Base-by-base conservation (phyloP, 2,888 invertebrate species). In the Anagyrus pseudococci region DNA sequence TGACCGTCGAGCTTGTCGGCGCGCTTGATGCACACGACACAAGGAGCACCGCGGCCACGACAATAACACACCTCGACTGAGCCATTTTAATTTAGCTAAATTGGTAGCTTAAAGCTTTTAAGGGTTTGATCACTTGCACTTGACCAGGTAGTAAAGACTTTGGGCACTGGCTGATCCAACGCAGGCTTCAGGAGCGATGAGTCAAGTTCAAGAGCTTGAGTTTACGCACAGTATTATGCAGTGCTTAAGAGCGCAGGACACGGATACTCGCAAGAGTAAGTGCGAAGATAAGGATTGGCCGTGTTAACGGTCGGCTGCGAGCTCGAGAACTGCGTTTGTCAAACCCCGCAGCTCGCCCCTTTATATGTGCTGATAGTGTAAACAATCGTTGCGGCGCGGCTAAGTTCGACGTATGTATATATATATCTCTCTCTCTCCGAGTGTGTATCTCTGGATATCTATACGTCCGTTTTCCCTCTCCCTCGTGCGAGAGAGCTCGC, bases 361-460 rank as follows among this genome's bases (percentile, higher is more conserved):
- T 74, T 80, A 80, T 80, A 80, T 76, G 75, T 75, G 71, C 71
- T n/a, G 72, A 74, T 76, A 75, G 75, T 75, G 76, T 77, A 79
- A 79, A 79, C 79, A 79, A 29, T 29, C 29, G 29, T 29, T 29
- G 6, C 4, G 6, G 29, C 29, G 29, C 29, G 29, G 6, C 6
- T 29, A 29, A 29, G 29, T 29, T 29, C 29, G 29, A 29, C 29
- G 29, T 29, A 29, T 10, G 10, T 29, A 29, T 10, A 29, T 29
- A 29, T 29, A 29, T 10, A 10, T 29, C 52, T 40, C n/a, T 25
- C 22, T 46, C 53, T 23, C 40, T 20, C 47, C 29, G 6, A 29
- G n/a, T n/a, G n/a, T n/a, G n/a, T n/a, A n/a, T n/a, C n/a, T n/a
- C n/a, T n/a, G n/a, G n/a, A n/a, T n/a, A n/a, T n/a, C n/a, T n/a